Base-by-base conservation (phyloP, 2,113 vertebrate genomes). In the Hippocampus barbouri region DNA sequence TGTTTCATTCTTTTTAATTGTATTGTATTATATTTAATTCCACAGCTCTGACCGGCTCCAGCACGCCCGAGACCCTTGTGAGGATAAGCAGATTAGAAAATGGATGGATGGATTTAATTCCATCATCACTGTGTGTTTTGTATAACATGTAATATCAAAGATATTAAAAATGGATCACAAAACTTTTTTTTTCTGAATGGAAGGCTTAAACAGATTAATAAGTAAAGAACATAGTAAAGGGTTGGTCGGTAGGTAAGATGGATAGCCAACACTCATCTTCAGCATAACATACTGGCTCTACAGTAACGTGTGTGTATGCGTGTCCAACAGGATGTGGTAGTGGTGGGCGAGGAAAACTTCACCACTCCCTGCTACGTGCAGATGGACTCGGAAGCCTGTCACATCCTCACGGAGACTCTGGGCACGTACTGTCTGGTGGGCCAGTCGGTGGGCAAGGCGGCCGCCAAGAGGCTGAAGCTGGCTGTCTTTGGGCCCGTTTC, bases 281-380 rank as follows among this genome's bases (percentile, higher is more conserved):
- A 63, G 34, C 38, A 5, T n/a, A n/a, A 23, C 21, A n/a, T 14
- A 21, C 9, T 38, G 61, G 10, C 30, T 40, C 21, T 5, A 15
- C 9, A 15, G 9, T n/a, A 23, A 40, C 30, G 70, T n/a, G 21
- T 80, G 75, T 75, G 10, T 78, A 25, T 76, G 0, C 78, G 62
- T 11, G 63, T 69, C 27, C 69, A 40, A 0, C 86, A 98, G 96
- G 96, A 97, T 20, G 94, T 97, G 69, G 95, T 98, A 62, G 93
- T 95, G 15, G 95, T 98, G 0, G 96, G 96, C 67, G 96, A 97
- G 76, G 96, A 97, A 74, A 96, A 97, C 87, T 97, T 98, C 84
- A 97, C 95, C 18, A 97, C 96, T 0, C 96, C 96, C 0, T 98
- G 95, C 89, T 98, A 98, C 74, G 92, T 97, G 76, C 96, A 98